Base-by-base conservation (phyloP, 2,797 vertebrate genomes). In the Cyprinodon diabolis region DNA sequence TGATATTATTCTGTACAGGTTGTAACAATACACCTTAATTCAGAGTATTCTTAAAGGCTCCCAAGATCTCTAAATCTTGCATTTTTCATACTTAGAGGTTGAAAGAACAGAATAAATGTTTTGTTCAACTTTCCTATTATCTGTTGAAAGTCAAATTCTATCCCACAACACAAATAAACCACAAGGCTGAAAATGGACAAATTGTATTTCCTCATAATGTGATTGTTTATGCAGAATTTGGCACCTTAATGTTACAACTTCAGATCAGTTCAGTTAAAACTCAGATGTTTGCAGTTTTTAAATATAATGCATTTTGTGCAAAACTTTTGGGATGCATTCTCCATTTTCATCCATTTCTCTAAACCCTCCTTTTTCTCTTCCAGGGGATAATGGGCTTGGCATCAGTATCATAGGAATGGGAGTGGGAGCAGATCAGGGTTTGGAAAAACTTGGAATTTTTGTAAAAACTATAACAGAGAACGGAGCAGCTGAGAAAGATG, bases 321-420 rank as follows among this genome's bases (percentile, higher is more conserved):
- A 37, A 30, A 65, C 4, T 9, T 54, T 12, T 55, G 4, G 11
- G 66, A 49, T 66, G 67, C 17, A 66, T 58, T 47, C 12, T 58
- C 37, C 62, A 48, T 52, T 14, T 43, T 71, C 30, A 40, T 69
- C 71, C 5, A 13, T 11, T 21, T 8, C 77, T 73, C 48, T 43
- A 74, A 66, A 55, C 69, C 12, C 23, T 8, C 17, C 17, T 68
- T 14, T 63, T 51, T 80, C 9, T 71, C 25, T 82, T 30, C 19
- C 65, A 98, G 97, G 96, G 92, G 96, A 97, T 85, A 96, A 96
- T 66, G 97, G 97, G 10, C 94, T 98, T 75, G 97, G 97, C 60
- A 97, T 98, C 91, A 98, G 97, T 87, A 98, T 98, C 85, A 97
- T 98, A 83, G 97, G 97, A 82, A 98, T 98, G 97, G 97, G 96